Evolutionary conservation across 2,113 vertebrate species (phyloP).

Genomic region (Paracanthobrama guichenoti): DNA sequence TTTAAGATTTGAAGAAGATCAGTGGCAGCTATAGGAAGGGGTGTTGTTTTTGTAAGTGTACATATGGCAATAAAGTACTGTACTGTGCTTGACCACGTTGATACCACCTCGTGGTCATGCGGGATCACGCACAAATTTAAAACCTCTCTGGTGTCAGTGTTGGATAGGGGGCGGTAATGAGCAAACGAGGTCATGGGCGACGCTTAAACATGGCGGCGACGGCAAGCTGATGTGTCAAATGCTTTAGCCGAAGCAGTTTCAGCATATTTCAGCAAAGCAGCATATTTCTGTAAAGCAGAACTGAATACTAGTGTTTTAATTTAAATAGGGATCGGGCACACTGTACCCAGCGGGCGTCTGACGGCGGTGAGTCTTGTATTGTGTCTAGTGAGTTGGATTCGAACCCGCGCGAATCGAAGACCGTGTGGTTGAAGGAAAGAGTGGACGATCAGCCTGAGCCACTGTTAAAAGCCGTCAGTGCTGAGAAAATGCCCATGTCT

Average conservation of each 20-base stretch:
- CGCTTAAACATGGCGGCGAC: conserved; percentile 32
- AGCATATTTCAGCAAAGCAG: neutral
- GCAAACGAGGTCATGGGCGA: neutral
- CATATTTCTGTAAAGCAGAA: neutral
- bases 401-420: conserved; percentile 28
- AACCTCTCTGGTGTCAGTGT: neutral
- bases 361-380: neutral
- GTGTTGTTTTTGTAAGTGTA: neutral
- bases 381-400: conserved; percentile 30
- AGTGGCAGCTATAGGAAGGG: no score
- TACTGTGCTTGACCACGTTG: neutral
- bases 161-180: conserved; percentile 27
- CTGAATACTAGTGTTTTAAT: neutral
- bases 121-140: neutral
- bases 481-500: conserved; percentile 2
- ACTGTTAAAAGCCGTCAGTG: neutral
- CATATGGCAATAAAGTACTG: neutral
- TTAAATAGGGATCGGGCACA: neutral
- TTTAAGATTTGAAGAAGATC: neutral
- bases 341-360: neutral
- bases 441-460: conserved; percentile 46
- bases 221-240: neutral
- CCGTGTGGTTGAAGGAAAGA: neutral
- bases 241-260: neutral
- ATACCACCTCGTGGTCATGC: conserved; percentile 24